Evolutionary conservation across 1,140 invertebrate genomes (phyloP), one percentile per base, ranked within the genome.

Genomic region (Procambarus virginalis): DNA sequence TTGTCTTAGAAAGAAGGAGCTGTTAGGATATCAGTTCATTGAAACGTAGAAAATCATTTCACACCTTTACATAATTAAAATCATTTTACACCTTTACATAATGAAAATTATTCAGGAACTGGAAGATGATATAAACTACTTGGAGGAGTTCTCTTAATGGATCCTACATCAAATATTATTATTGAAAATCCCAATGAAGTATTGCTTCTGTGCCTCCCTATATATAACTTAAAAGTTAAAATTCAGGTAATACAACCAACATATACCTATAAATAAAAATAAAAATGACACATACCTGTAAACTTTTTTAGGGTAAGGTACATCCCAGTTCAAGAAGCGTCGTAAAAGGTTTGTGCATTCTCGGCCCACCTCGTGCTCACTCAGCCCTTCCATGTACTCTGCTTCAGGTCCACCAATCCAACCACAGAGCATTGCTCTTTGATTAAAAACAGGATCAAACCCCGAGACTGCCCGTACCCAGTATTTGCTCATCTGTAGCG

Each of bases 391-490:
- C 92, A 97, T 94, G 84, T 94, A 94, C 70, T 94, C 92, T n/a
- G 97, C 96, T 85, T 96, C 96, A 91, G 94, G 93, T 22, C 96
- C 96, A 70, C 96, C 96, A n/a, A 97, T 93, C 97, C 97, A 97
- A 2, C 95, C 96, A 92, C 68, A 97, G 93, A 91, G 96, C 94
- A 92, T 94, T 93, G 86, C 91, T 77, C 93, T 92, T 46, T 94
- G 93, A 10, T 93, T 92, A 9, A 95, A 87, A 9, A 96, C 93
- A 12, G 93, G 93, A 93, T 97, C 96, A 94, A 97, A 97, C 3
- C 96, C 96, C 34, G 95, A 95, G 8, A 97, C 93, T 91, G 93
- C 92, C 87, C 93, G 93, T 51, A 93, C 92, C 94, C 94, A 95
- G 94, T 93, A 91, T 91, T 94, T 20, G 93, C 94, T 95, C 95